Conservation (phyloP, 2,888 invertebrate genomes). For the Ypsolopha scabrella region DNA sequence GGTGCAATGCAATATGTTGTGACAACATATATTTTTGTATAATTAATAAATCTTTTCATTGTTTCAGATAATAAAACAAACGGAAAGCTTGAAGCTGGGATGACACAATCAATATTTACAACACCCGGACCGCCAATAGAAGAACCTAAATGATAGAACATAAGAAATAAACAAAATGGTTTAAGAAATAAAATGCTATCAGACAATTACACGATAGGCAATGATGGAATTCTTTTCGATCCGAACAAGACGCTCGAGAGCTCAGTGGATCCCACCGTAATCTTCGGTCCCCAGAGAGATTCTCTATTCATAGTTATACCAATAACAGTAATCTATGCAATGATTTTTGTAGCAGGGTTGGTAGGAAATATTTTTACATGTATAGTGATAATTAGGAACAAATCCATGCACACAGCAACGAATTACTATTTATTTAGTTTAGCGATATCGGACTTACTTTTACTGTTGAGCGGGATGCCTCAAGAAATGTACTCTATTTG, state of each 20-base stretch:
- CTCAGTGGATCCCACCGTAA: constrained; percentile 31
- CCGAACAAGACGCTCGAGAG: constrained; percentile 15
- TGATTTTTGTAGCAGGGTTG: constrained; percentile 84
- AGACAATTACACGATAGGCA: neutral
- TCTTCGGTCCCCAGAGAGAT: constrained; percentile 63
- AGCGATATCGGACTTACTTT: constrained; percentile 84
- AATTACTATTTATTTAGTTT: constrained; percentile 88
- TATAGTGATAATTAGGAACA: constrained; percentile 84
- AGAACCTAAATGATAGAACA: too few species aligned
- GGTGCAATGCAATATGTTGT: too few species aligned
- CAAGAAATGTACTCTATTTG: constrained; percentile 85
- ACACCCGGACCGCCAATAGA: too few species aligned
- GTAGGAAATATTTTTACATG: constrained; percentile 88
- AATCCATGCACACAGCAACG: constrained; percentile 85
- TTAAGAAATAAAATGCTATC: neutral
- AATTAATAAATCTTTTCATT: neutral
- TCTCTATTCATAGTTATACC: constrained; percentile 75
- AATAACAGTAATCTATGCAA: constrained; percentile 79
- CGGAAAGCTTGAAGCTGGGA: too few species aligned
- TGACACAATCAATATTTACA: too few species aligned
- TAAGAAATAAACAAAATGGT: too few species aligned
- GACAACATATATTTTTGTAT: too few species aligned
- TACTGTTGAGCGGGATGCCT: constrained; percentile 84
- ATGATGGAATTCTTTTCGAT: constrained; percentile 3
- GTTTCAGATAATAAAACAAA: neutral